Percentiles rank a stretch among this genome's conserved stretches.
phyloP scores from a whole-genome alignment of 2,888 invertebrate species.

The Lasioglossum figueresi region DNA sequence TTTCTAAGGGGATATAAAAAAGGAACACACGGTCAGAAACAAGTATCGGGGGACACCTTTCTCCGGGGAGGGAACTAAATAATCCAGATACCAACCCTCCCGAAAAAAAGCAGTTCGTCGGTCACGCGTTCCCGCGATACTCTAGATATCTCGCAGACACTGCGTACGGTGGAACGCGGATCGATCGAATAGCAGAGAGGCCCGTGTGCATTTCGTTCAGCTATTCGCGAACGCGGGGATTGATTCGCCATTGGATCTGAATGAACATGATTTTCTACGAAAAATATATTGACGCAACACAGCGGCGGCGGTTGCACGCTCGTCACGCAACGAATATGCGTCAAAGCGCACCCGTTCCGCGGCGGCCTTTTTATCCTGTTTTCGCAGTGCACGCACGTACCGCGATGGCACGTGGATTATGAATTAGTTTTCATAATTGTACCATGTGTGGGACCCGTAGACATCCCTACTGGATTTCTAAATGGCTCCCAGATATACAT shows the following conservation, averaged over 20 bases:
- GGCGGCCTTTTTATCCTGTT: background rate
- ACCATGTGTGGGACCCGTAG: background rate
- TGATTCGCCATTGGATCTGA: constrained; percentile 32
- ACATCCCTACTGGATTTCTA: background rate
- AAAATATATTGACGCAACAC: constrained; percentile 15
- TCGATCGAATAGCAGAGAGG: constrained; percentile 39
- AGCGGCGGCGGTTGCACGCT: background rate
- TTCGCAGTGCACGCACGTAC: background rate
- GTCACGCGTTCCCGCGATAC: constrained; percentile 26
- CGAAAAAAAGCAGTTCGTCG: constrained; percentile 4
- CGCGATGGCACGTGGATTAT: constrained; percentile 37
- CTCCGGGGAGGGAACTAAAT: background rate
- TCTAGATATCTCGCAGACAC: constrained; percentile 15
- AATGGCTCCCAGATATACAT: background rate
- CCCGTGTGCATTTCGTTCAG: constrained; percentile 23
- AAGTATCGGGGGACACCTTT: background rate
- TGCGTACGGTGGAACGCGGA: constrained; percentile 23
- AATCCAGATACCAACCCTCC: background rate
- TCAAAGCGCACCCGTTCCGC: background rate
- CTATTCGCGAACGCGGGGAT: constrained; percentile 4
- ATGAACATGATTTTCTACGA: background rate
- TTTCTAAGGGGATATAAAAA: background rate
- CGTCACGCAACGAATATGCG: constrained; percentile 1
- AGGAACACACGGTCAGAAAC: background rate
- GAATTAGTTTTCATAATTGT: constrained; percentile 24